These are phyloP conservation scores for Paradoxurus hermaphroditus DNA, from an alignment of 2,113 vertebrate species.

Conservation along the genomic window DNA sequence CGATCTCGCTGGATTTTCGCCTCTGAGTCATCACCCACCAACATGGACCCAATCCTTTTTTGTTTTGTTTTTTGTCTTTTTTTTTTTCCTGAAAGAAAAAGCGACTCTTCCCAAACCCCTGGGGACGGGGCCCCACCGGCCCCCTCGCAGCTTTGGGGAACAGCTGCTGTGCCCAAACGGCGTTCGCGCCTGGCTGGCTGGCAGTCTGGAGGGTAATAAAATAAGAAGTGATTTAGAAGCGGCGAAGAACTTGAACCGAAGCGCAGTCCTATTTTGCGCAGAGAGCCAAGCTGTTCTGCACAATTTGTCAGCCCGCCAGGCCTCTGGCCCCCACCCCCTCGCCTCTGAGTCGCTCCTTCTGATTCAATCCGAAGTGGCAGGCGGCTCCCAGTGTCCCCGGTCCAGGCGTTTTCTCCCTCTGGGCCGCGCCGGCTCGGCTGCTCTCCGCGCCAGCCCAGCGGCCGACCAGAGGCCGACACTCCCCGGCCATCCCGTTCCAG, in stretches of 20 bases:
- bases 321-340: background rate
- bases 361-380: slow-evolving; percentile 23
- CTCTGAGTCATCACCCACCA: background rate
- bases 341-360: background rate
- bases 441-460: background rate
- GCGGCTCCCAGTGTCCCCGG: background rate
- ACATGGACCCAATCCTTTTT: background rate
- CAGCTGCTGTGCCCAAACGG: slow-evolving; percentile 40
- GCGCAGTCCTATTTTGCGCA: slow-evolving; percentile 43
- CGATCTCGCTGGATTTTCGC: background rate
- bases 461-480: background rate
- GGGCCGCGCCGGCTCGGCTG: background rate
- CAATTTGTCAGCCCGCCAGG: slow-evolving; percentile 31
- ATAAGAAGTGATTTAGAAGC: slow-evolving; percentile 48
- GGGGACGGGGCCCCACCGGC: slow-evolving; percentile 1
- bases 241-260: slow-evolving; percentile 49
- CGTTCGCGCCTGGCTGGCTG: slow-evolving; percentile 47
- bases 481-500: background rate
- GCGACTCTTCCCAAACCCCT: background rate
- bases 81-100: background rate
- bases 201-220: slow-evolving; percentile 65
- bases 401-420: background rate
- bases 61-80: background rate
- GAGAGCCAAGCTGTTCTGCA: slow-evolving; percentile 6
- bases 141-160: slow-evolving; percentile 63